Evolutionary conservation across 2,113 vertebrate genomes (phyloP).

Genomic region (Rattus norvegicus): GRCr8 NC_086024.1:51829001-51829500

Average conservation of each 20-base stretch:
- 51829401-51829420: background rate
- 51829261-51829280: too few species aligned
- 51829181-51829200: rapidly evolving
- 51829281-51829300: background rate
- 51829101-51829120: background rate
- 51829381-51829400: background rate
- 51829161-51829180: background rate
- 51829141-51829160: background rate
- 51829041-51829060: background rate
- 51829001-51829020: background rate
- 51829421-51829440: background rate
- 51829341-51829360: background rate
- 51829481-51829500: background rate
- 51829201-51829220: background rate
- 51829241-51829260: background rate
- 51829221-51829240: background rate
- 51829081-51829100: background rate
- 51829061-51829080: too few species aligned
- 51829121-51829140: background rate
- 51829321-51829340: background rate
- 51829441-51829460: background rate
- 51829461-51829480: background rate
- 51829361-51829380: background rate
- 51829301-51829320: background rate
- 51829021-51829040: background rate